phyloP scores from a whole-genome alignment of 92 coral and sea anemone species.

The Blastomussa wellsi region DNA sequence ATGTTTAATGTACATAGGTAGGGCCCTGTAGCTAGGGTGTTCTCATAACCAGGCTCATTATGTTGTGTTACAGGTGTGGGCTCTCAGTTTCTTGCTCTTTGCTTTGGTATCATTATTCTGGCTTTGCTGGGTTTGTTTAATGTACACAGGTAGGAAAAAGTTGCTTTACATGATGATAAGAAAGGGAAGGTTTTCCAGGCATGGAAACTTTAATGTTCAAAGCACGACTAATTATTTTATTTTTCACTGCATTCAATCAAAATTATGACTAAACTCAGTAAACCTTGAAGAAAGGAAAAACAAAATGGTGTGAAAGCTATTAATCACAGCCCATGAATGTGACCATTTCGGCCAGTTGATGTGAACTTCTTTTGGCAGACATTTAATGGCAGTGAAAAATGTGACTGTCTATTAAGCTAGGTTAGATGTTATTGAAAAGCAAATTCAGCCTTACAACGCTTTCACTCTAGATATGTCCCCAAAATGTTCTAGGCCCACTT shows the following conservation, averaged over 20 bases:
- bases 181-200: not conserved
- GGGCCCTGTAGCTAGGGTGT: not conserved
- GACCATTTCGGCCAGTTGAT: no score
- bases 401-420: no score
- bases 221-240: not conserved
- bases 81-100: conserved; percentile 90
- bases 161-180: not conserved
- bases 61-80: conserved; percentile 79
- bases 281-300: no score
- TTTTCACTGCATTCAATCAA: no score
- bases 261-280: no score
- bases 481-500: not conserved
- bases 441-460: not conserved
- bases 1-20: conserved; percentile 99
- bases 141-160: conserved; percentile 89
- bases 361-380: no score
- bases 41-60: not conserved
- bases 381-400: no score
- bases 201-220: not conserved
- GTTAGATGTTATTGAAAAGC: no score
- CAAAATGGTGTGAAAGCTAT: no score
- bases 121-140: conserved; percentile 95
- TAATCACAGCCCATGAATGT: no score
- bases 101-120: conserved; percentile 94
- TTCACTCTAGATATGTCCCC: not conserved